phyloP scores from a whole-genome alignment of 2,113 vertebrate species.

The Rhinopomastus cyanomelas region DNA sequence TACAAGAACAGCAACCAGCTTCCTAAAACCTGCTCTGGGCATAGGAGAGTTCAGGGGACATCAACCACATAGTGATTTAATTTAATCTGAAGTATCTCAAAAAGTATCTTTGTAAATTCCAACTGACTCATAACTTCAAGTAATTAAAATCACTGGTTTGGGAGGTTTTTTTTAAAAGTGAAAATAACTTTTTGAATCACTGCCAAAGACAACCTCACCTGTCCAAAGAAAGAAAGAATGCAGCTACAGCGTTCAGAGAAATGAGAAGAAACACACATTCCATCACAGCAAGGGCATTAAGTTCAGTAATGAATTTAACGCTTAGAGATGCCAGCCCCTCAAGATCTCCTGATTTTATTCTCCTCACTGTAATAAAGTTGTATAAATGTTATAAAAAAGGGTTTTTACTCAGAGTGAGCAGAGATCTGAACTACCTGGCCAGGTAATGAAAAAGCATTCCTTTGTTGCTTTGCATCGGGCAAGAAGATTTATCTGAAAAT shows the following conservation, averaged over 20 bases:
- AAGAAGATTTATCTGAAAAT: constrained; percentile 68
- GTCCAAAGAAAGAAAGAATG: not conserved
- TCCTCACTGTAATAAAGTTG: constrained; percentile 81
- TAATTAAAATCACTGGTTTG: not conserved
- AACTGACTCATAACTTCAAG: not conserved
- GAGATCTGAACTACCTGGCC: constrained; percentile 73
- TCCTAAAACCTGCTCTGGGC: not conserved
- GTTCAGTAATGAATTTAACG: constrained; percentile 67
- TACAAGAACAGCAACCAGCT: not conserved
- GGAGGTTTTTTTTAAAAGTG: not conserved
- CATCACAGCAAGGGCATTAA: constrained; percentile 48
- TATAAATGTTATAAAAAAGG: constrained; percentile 76
- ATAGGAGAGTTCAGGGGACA: not conserved
- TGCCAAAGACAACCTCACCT: not conserved
- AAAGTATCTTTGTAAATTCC: not conserved
- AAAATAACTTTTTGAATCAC: not conserved
- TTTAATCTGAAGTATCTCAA: not conserved
- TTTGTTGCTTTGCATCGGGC: constrained; percentile 59
- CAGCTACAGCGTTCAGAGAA: constrained; percentile 12
- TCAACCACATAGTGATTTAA: not conserved
- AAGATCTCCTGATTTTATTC: constrained; percentile 76
- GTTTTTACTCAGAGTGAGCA: constrained; percentile 73
- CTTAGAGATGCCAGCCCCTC: constrained; percentile 53
- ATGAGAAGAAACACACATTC: constrained; percentile 30
- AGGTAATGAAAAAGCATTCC: constrained; percentile 75